These are phyloP conservation scores for Cheilosia grossa DNA, from an alignment of 2,888 invertebrate species.

Conservation along the genomic window DNA sequence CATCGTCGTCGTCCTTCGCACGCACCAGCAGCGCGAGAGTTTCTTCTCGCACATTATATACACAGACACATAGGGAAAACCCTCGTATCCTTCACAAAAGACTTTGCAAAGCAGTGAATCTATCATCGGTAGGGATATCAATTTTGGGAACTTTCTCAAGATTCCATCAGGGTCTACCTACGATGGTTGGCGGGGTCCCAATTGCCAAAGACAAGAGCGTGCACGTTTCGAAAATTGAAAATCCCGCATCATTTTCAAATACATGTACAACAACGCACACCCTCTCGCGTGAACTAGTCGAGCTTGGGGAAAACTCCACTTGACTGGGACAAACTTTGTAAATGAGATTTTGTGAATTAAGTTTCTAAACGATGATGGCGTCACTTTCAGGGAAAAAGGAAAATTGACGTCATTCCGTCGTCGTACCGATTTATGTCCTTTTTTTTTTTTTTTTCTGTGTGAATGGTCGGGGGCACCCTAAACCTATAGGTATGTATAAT, in stretches of 20 bases:
- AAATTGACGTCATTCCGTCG: conserved; percentile 64
- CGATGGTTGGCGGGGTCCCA: no score
- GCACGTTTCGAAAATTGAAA: conserved; percentile 41
- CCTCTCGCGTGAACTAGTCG: neutral
- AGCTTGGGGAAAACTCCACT: conserved; percentile 7
- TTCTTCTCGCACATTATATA: no score
- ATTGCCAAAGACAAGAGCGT: conserved; percentile 37
- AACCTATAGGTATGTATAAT: neutral
- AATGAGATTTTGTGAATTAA: conserved; percentile 50
- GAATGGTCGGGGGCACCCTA: neutral
- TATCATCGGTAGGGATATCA: conserved; percentile 37
- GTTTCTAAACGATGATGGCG: conserved; percentile 58
- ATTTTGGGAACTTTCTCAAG: conserved; percentile 43
- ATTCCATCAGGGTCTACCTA: neutral
- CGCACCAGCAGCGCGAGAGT: no score
- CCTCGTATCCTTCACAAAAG: conserved; percentile 17
- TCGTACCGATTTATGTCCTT: conserved; percentile 7
- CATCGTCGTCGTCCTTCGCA: neutral
- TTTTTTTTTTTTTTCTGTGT: neutral
- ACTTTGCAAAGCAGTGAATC: conserved; percentile 55
- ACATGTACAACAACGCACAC: conserved; percentile 18
- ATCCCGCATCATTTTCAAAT: conserved; percentile 26
- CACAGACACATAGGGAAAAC: neutral
- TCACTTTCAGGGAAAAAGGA: conserved; percentile 47
- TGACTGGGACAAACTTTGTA: conserved; percentile 31